These are phyloP conservation scores for Adelognathus sp. DNA, from an alignment of 2,888 invertebrate genomes.

Conservation along the genomic window DNA sequence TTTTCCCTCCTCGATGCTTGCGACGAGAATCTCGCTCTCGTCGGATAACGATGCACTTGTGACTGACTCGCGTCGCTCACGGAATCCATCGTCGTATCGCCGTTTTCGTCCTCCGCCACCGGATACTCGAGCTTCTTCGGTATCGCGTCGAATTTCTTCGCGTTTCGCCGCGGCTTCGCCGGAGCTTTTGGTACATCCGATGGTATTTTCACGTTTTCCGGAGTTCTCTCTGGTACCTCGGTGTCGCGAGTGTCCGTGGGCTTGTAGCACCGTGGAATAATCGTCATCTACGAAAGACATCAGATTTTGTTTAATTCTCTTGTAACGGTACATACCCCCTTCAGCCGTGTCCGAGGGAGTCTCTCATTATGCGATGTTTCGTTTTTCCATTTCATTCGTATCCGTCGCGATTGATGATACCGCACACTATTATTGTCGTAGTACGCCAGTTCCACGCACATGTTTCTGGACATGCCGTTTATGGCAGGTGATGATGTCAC, in stretches of 20 bases:
- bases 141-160: conserved; percentile 60
- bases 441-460: conserved; percentile 33
- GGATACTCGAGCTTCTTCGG: conserved; percentile 68
- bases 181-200: conserved; percentile 63
- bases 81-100: conserved; percentile 3
- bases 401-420: conserved; percentile 14
- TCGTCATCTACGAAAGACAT: background rate
- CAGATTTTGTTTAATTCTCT: background rate
- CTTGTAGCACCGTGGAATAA: background rate
- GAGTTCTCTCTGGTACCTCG: conserved; percentile 3
- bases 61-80: background rate
- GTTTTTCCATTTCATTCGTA: background rate
- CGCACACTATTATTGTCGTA: conserved; percentile 27
- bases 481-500: conserved; percentile 53
- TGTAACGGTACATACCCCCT: too few species aligned
- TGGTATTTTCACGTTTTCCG: conserved; percentile 29
- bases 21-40: background rate
- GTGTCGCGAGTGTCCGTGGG: background rate
- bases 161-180: conserved; percentile 62
- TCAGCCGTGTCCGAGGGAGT: too few species aligned
- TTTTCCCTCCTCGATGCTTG: background rate
- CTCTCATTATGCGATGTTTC: too few species aligned
- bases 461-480: conserved; percentile 17
- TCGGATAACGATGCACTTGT: background rate
- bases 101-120: conserved; percentile 59